These are phyloP conservation scores for Liasis olivaceus DNA, from an alignment of 2,797 vertebrate genomes.

Conservation along the genomic window DNA sequence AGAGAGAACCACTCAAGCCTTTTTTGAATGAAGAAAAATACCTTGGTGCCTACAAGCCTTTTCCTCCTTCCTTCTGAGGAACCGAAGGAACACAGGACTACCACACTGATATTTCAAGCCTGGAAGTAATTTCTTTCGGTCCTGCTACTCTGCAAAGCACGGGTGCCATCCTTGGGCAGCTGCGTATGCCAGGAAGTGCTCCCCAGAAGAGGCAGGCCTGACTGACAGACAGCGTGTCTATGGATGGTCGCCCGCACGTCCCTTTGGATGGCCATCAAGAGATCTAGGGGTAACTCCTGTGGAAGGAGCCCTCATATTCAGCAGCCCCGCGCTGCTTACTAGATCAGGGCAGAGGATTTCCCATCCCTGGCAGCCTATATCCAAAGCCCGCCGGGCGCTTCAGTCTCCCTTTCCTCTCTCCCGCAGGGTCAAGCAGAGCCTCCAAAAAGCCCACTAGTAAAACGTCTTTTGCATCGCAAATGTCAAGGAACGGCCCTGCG, in stretches of 20 bases:
- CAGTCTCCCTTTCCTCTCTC: not conserved
- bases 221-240: no score
- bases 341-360: not conserved
- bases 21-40: not conserved
- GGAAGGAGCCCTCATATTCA: no score
- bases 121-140: no score
- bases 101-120: rapidly evolving
- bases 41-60: not conserved
- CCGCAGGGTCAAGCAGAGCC: not conserved
- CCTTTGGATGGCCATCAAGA: no score
- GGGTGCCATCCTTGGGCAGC: not conserved
- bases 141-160: no score
- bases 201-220: no score
- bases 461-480: not conserved
- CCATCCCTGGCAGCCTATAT: not conserved
- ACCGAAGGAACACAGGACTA: not conserved
- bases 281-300: not conserved
- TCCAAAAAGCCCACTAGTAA: not conserved
- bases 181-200: no score
- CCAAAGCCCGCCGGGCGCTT: no score
- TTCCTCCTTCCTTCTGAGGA: not conserved
- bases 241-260: no score
- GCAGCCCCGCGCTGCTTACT: not conserved
- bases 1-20: no score
- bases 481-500: not conserved